A percentile compares a stretch with the other conserved stretches of the same genome.
Conservation (phyloP, 2,113 vertebrate species). For the Pygathrix nemaeus region DNA sequence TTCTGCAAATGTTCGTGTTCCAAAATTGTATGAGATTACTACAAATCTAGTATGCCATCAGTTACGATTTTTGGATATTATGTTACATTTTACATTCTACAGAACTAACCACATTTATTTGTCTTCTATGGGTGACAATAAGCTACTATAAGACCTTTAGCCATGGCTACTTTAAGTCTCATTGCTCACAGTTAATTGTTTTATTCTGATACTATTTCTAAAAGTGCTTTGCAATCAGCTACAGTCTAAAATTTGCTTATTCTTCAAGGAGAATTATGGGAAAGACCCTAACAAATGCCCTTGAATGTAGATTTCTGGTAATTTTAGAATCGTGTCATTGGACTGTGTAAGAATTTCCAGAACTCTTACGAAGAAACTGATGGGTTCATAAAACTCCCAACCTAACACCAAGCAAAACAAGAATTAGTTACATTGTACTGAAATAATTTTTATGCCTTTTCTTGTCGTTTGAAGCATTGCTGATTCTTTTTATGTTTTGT, state of each 20-base stretch:
- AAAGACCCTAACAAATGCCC: background rate
- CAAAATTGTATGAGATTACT: background rate
- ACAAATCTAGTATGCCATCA: background rate
- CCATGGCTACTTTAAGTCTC: background rate
- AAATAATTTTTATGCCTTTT: background rate
- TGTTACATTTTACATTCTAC: background rate
- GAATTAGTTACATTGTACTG: background rate
- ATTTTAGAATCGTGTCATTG: background rate
- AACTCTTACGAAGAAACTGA: background rate
- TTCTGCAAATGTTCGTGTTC: background rate
- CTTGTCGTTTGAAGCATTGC: background rate
- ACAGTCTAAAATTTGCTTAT: background rate
- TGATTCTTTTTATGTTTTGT: background rate
- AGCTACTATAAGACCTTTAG: background rate
- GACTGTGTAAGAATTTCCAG: background rate
- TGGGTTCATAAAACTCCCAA: background rate
- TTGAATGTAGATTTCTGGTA: background rate
- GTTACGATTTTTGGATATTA: background rate
- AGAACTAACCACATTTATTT: background rate
- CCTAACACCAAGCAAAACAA: background rate
- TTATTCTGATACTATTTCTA: background rate
- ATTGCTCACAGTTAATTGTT: background rate
- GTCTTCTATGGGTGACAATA: background rate
- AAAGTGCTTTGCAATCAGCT: background rate
- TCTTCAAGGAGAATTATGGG: background rate